Evolutionary conservation across 2,113 vertebrate species (phyloP), one percentile per base, ranked within the genome.

Genomic region (Perognathus longimembris): DNA sequence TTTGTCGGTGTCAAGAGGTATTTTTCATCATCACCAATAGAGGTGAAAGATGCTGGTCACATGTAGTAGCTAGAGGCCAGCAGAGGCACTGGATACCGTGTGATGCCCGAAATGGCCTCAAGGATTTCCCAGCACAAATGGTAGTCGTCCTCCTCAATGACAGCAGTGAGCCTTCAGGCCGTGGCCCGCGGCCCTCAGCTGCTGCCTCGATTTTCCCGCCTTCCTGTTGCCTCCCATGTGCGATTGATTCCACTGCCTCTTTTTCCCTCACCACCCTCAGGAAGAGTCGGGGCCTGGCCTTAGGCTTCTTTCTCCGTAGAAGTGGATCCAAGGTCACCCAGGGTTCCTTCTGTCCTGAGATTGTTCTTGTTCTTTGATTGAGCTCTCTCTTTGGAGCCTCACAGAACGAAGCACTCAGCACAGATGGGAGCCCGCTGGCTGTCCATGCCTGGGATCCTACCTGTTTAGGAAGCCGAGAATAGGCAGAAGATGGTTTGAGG

Each of bases 61-160:
- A 3, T 24, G 4, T 42, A 1, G 5, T 17, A n/a, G 6, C 17
- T 6, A 5, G 70, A 32, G 59, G 26, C 50, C 24, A 11, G 14
- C 20, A 34, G 5, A 8, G 10, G 32, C 12, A 12, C 64, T 34
- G 11, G n/a, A 12, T 24, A 7, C 14, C 22, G 30, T 61, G 15
- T 3, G 11, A 9, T 6, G 6, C 30, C 1, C 71, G 15, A 26
- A 34, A 32, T 3, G 10, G 1, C 59, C 30, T 26, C 32, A 12
- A 1, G 18, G 84, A 0, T 2, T 17, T 5, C 14, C 11, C 8
- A 0, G 15, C 7, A 38, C 21, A 22, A 6, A 3, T 10, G 22
- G n/a, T 34, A 8, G 28, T 3, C 18, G 4, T 11, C 1, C 0
- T 3, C 2, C 20, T 8, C 50, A 54, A 18, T 18, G 50, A 54